Percentiles rank a stretch among this genome's conserved stretches.
These are phyloP conservation scores for Schizaphis graminum DNA, from an alignment of 2,888 invertebrate genomes.

Conservation along the genomic window DNA sequence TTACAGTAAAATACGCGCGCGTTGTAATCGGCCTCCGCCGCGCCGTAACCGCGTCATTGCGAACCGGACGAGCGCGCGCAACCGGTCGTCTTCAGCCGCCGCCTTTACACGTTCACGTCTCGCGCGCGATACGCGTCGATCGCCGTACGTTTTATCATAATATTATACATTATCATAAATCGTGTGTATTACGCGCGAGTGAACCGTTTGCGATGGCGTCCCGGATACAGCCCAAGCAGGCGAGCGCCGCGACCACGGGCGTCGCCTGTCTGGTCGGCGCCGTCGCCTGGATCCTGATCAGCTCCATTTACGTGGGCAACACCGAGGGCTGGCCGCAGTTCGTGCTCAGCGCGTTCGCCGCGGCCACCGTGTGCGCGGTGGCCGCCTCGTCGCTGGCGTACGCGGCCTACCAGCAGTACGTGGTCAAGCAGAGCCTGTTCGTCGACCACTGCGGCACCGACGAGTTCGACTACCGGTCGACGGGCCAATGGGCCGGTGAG, in stretches of 20 bases:
- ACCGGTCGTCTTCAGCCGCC: neutral
- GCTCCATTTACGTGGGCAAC: constrained; percentile 28
- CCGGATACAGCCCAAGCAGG: constrained; percentile 31
- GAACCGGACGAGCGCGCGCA: neutral
- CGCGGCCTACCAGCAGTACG: constrained; percentile 44
- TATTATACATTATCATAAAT: too few species aligned
- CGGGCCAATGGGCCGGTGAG: constrained; percentile 46
- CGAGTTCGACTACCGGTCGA: constrained; percentile 8
- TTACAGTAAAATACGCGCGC: too few species aligned
- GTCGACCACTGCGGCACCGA: neutral
- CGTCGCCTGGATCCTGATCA: constrained; percentile 39
- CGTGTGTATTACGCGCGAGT: too few species aligned
- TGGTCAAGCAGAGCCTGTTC: constrained; percentile 7
- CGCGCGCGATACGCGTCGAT: neutral
- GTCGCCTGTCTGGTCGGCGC: constrained; percentile 33
- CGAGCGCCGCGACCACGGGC: constrained; percentile 1
- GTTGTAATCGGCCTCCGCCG: neutral
- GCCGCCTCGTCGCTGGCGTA: neutral
- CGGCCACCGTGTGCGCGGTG: neutral
- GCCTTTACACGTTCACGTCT: neutral
- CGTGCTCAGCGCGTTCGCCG: constrained; percentile 39
- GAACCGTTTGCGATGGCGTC: neutral
- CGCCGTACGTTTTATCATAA: too few species aligned
- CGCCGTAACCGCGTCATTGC: neutral
- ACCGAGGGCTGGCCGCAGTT: constrained; percentile 15